Conservation (phyloP, 2,113 vertebrate species). For the Carassius carassius region DNA sequence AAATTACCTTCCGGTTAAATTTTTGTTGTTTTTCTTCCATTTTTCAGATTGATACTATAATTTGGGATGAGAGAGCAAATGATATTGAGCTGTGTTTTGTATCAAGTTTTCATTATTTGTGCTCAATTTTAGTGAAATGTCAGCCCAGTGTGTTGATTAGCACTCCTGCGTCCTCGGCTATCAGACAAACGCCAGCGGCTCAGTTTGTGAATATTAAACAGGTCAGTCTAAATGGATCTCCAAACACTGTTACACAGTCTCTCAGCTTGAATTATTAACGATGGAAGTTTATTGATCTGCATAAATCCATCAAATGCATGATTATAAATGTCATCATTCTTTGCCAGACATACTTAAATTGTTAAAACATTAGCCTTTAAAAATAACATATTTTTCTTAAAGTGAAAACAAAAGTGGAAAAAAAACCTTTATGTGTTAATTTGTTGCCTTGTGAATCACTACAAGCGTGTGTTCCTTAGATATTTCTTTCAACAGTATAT, state of each 20-base stretch:
- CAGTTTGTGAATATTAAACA: slow-evolving; percentile 58
- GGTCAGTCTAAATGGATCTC: slow-evolving; percentile 55
- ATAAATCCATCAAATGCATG: slow-evolving; percentile 22
- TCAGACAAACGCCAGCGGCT: slow-evolving; percentile 54
- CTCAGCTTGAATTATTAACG: slow-evolving; percentile 33
- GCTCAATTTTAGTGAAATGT: slow-evolving; percentile 47
- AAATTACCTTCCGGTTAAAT: slow-evolving; percentile 27
- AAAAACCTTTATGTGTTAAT: neutral
- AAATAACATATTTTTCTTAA: neutral
- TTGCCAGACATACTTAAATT: neutral
- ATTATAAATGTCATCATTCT: neutral
- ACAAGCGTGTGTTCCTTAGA: neutral
- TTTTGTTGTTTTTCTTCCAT: neutral
- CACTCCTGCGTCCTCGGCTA: slow-evolving; percentile 25
- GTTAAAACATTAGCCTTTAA: neutral
- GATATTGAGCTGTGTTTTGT: slow-evolving; percentile 40
- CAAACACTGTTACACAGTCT: slow-evolving; percentile 46
- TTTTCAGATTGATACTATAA: slow-evolving; percentile 52
- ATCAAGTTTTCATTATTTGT: slow-evolving; percentile 44
- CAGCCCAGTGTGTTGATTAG: slow-evolving; percentile 48
- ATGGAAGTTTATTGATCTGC: slow-evolving; percentile 21
- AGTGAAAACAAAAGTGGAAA: too few species aligned
- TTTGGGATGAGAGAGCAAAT: slow-evolving; percentile 46
- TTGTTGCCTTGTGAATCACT: neutral
- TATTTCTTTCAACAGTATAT: neutral